Evolutionary conservation across 2,888 invertebrate species (phyloP).

Genomic region (Mantis religiosa): DNA sequence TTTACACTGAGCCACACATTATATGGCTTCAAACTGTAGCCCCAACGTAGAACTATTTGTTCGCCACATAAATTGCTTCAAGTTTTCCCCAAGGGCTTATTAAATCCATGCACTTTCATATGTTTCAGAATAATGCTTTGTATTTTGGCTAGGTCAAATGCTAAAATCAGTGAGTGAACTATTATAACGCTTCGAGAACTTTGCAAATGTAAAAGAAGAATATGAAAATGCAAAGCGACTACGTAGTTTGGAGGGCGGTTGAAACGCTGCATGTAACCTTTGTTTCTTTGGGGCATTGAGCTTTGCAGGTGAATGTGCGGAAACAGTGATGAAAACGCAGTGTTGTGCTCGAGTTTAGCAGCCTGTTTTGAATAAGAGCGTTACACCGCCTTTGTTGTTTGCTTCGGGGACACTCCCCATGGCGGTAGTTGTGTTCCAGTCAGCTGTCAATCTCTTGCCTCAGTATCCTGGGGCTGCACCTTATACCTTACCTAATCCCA

Average conservation of each 20-base stretch:
- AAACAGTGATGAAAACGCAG: not conserved
- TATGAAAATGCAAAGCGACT: not conserved
- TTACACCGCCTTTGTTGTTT: not conserved
- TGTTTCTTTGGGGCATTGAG: not conserved
- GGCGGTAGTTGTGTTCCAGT: not conserved
- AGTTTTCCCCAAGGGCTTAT: too few species aligned
- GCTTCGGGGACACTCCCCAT: not conserved
- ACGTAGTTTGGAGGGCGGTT: not conserved
- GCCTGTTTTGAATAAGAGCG: not conserved
- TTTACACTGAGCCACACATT: too few species aligned
- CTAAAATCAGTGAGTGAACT: too few species aligned
- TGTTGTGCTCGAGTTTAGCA: not conserved
- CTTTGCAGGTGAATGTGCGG: not conserved
- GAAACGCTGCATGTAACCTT: not conserved
- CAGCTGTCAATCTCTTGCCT: not conserved
- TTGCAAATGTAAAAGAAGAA: too few species aligned
- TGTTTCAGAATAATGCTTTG: too few species aligned
- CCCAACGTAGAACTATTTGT: too few species aligned
- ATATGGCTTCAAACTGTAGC: too few species aligned
- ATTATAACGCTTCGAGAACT: too few species aligned
- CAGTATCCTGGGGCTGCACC: not conserved
- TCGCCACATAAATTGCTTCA: too few species aligned
- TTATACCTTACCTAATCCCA: not conserved
- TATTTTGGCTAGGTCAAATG: too few species aligned
- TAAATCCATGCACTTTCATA: too few species aligned